Evolutionary conservation across 1,140 invertebrate genomes (phyloP).

Genomic region (Leptopilina clavipes): DNA sequence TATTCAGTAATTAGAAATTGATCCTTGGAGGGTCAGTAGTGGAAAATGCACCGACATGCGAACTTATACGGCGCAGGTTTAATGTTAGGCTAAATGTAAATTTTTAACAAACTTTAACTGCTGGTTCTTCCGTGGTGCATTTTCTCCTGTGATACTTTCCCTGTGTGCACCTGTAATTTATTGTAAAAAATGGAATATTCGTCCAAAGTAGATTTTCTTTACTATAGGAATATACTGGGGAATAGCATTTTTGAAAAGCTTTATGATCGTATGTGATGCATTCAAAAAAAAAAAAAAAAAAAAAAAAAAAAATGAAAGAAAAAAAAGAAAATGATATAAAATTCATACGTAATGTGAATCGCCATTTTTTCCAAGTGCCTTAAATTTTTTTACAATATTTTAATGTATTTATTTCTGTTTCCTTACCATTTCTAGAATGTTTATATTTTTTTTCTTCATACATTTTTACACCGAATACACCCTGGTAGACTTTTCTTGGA

Average conservation of each 20-base stretch:
- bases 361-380: no score
- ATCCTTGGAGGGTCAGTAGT: slow-evolving; percentile 28
- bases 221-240: background rate
- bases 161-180: slow-evolving; percentile 33
- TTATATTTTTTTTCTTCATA: no score
- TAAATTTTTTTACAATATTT: no score
- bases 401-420: background rate
- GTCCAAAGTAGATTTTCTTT: background rate
- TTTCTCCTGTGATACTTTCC: slow-evolving; percentile 31
- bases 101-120: slow-evolving; percentile 26
- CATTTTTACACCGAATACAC: no score
- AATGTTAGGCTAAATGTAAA: slow-evolving; percentile 20
- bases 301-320: no score
- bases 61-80: slow-evolving; percentile 26
- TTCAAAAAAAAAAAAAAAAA: background rate
- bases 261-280: background rate
- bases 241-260: no score
- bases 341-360: slow-evolving; percentile 3
- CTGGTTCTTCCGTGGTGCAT: slow-evolving; percentile 32
- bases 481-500: no score
- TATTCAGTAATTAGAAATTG: background rate
- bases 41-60: slow-evolving; percentile 33
- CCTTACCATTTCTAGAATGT: no score
- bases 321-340: no score
- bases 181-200: slow-evolving; percentile 11